Evolutionary conservation across 37 sponge, comb jelly and placozoan genomes (phyloP), one percentile per base, ranked within the genome.

Genomic region (Theonella swinhoei): DNA sequence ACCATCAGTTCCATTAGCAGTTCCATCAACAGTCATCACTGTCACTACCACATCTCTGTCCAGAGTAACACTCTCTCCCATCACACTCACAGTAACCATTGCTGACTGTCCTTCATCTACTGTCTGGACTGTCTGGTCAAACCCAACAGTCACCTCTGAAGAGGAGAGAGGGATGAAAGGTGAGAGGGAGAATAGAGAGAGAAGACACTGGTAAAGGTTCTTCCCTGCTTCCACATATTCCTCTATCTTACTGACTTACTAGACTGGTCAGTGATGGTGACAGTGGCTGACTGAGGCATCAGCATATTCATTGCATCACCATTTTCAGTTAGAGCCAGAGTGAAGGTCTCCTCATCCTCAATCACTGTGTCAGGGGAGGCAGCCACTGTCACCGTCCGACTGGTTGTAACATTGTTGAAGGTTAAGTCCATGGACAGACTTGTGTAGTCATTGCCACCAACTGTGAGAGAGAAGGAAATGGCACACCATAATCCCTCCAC

Each of bases 61-160:
- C 54, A 47, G 54, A 47, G 54, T 47, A 47, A n/a, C n/a, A n/a
- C 54, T 14, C 14, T 14, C 54, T 47, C 54, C 54, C 7, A 17
- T 47, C 54, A 47, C 54, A 47, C 14, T 47, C 54, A 47, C 7
- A 17, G 14, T 14, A 47, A 47, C 54, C 7, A 17, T 14, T 14
- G 14, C 54, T 17, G 54, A 47, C 14, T 47, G 11, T 42, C 61
- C 61, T 4, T 32, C 76, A 33, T 9, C 3, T 32, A 76, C 62
- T 32, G 17, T 11, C 31, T 41, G 3, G 2, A 34, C 8, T 20
- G 5, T 42, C n/a, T 43, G 24, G 35, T 26, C 22, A 54, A 59
- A 70, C 3, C 71, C 71, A 33, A 70, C 37, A 70, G 71, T 70
- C 71, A 70, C 71, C 5, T 34, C 71, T 34, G 71, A 19, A 70